These are phyloP conservation scores for Tursiops truncatus DNA, from an alignment of 2,113 vertebrate species.

Conservation along the genomic window DNA sequence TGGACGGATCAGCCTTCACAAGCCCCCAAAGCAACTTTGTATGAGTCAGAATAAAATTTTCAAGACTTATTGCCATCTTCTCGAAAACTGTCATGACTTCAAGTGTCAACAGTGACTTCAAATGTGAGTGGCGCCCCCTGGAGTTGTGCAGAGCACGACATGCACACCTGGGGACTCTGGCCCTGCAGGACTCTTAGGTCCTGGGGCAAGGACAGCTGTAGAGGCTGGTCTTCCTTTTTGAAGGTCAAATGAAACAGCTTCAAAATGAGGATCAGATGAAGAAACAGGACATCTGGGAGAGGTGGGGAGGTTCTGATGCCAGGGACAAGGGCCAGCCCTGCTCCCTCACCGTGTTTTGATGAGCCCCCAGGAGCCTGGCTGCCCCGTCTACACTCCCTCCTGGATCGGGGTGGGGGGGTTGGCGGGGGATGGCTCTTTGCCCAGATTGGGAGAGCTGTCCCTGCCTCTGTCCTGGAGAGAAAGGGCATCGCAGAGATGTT, in stretches of 20 bases:
- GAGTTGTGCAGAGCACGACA: background rate
- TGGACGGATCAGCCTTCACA: background rate
- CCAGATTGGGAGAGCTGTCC: background rate
- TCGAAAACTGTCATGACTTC: background rate
- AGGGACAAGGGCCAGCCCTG: background rate
- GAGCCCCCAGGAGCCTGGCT: slow-evolving; percentile 15
- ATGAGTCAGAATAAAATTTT: background rate
- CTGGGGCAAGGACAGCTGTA: background rate
- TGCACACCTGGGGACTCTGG: background rate
- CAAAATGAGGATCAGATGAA: background rate
- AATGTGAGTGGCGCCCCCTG: background rate
- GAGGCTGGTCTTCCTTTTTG: background rate
- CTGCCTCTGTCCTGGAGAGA: slow-evolving; percentile 20
- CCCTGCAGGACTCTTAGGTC: background rate
- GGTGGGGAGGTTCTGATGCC: background rate
- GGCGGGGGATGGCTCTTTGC: background rate
- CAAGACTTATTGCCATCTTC: background rate
- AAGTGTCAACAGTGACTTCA: background rate
- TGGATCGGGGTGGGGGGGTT: background rate
- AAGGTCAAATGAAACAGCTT: slow-evolving; percentile 45
- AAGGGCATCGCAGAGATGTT: background rate
- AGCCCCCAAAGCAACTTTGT: background rate
- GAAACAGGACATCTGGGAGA: background rate
- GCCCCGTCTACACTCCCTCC: slow-evolving; percentile 9
- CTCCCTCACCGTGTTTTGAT: background rate